Conservation (phyloP, 92 coral and sea anemone genomes). For the Siderastrea siderea region DNA sequence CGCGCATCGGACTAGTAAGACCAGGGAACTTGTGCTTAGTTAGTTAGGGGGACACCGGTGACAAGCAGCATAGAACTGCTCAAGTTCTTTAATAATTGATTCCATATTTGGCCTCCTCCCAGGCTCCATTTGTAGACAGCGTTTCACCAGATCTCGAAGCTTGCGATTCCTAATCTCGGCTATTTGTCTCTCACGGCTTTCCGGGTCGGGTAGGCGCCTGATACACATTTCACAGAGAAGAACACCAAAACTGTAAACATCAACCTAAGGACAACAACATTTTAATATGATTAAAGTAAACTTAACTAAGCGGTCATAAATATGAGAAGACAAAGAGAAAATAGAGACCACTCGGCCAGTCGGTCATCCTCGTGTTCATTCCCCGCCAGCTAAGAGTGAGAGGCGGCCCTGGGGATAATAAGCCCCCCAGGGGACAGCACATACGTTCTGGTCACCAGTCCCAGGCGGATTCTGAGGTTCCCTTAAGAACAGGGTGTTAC, state of each 20-base stretch:
- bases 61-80: neutral
- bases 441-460: no score
- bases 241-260: constrained; percentile 21
- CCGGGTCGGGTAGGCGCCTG: constrained; percentile 65
- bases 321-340: neutral
- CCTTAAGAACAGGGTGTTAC: no score
- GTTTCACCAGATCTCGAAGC: neutral
- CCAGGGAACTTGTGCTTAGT: no score
- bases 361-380: no score
- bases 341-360: neutral
- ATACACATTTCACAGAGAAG: constrained; percentile 76
- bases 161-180: neutral
- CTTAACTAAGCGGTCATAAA: neutral
- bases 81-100: neutral
- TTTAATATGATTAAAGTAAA: neutral
- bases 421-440: no score
- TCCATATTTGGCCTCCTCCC: neutral
- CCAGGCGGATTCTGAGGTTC: no score
- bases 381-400: no score
- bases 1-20: no score
- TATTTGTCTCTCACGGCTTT: constrained; percentile 63
- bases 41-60: no score
- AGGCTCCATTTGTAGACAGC: neutral
- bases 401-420: no score
- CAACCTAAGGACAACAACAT: constrained; percentile 53